Percentiles rank a stretch among this genome's conserved stretches.
Conservation (phyloP, 2,888 invertebrate species). For the Lepeophtheirus nordmannii region DNA sequence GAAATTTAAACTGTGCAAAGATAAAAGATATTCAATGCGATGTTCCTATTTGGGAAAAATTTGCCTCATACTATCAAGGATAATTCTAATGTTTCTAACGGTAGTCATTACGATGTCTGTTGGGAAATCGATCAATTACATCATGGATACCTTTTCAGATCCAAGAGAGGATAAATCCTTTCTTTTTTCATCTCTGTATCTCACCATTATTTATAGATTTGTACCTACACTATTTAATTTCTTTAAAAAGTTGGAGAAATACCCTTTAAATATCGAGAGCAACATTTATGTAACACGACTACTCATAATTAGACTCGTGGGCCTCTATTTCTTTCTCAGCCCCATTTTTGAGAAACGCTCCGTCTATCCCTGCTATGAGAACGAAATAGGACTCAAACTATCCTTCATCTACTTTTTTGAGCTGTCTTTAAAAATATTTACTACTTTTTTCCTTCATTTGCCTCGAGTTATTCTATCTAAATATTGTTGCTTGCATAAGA, state of each 20-base stretch:
- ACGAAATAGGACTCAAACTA: neutral
- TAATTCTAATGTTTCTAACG: neutral
- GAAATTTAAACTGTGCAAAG: neutral
- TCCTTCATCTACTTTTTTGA: neutral
- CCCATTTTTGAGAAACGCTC: neutral
- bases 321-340: neutral
- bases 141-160: neutral
- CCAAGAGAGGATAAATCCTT: neutral
- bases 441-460: neutral
- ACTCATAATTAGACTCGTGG: neutral
- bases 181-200: neutral
- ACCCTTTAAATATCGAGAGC: neutral
- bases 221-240: neutral
- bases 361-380: neutral
- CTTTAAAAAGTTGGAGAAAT: neutral
- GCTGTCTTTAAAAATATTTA: neutral
- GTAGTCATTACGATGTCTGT: neutral
- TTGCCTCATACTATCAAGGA: neutral
- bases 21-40: neutral
- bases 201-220: neutral
- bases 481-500: neutral
- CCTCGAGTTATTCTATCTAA: neutral
- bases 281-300: neutral
- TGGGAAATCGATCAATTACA: neutral
- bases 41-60: neutral